A percentile compares a stretch with the other conserved stretches of the same genome.
These are phyloP conservation scores for Enteromius anoplus DNA, from an alignment of 2,797 vertebrate genomes.

Conservation along the genomic window DNA sequence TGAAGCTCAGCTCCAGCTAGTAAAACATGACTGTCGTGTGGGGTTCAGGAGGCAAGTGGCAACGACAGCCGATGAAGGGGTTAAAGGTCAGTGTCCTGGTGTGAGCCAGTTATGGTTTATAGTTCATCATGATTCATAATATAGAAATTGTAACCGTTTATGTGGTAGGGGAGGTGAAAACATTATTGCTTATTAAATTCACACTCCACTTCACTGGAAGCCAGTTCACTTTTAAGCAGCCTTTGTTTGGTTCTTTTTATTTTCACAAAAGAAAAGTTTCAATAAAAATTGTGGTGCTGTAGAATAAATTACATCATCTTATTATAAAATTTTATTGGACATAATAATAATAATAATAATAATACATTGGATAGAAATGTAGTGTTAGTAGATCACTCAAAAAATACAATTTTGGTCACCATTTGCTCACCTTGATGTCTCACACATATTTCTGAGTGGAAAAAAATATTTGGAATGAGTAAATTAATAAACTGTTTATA, in stretches of 20 bases:
- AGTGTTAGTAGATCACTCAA: not conserved
- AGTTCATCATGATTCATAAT: not conserved
- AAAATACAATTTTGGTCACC: not conserved
- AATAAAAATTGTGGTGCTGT: not conserved
- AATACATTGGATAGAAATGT: not conserved
- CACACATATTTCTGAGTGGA: not conserved
- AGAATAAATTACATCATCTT: not conserved
- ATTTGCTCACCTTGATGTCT: not conserved
- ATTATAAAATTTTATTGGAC: no score
- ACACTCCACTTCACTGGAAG: not conserved
- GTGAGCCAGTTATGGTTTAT: not conserved
- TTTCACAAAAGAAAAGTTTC: not conserved
- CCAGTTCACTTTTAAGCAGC: not conserved
- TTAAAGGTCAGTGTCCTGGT: conserved; percentile 15
- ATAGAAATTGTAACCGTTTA: not conserved
- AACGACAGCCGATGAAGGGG: not conserved
- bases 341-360: not conserved
- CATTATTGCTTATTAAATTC: conserved; percentile 9
- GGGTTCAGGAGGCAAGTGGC: not conserved
- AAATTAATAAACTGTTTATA: not conserved
- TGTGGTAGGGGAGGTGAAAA: not conserved
- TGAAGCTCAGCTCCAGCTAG: not conserved
- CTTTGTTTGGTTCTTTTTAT: not conserved
- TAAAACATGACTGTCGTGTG: not conserved
- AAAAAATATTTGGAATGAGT: not conserved